A percentile compares a stretch with the other conserved stretches of the same genome.
These are phyloP conservation scores for Pantala flavescens DNA, from an alignment of 1,140 invertebrate genomes.

Conservation along the genomic window DNA sequence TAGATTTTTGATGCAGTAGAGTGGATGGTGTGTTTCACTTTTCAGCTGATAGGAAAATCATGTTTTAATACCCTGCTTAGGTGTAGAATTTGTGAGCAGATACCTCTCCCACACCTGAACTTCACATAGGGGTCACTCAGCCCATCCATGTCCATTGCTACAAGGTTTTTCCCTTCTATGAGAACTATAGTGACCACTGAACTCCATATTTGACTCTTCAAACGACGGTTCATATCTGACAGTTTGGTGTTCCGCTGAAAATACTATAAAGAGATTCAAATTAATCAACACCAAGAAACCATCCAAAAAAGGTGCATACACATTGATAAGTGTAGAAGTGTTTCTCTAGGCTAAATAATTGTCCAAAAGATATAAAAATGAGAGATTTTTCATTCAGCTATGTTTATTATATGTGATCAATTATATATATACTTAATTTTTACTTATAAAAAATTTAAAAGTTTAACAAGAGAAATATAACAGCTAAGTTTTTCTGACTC, in stretches of 20 bases:
- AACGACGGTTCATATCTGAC: conserved; percentile 62
- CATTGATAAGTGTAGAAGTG: too few relatives aligned
- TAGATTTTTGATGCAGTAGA: not conserved
- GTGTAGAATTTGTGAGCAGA: conserved; percentile 6
- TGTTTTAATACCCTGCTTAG: conserved; percentile 3
- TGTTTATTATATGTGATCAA: too few relatives aligned
- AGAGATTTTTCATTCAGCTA: too few relatives aligned
- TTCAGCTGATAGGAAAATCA: conserved; percentile 3
- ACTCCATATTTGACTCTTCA: conserved; percentile 89
- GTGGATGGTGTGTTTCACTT: not conserved
- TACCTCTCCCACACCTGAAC: conserved; percentile 59
- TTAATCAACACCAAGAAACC: not conserved
- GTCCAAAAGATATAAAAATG: too few relatives aligned
- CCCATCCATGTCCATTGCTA: conserved; percentile 81
- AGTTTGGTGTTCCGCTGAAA: conserved; percentile 64
- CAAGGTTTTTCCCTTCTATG: conserved; percentile 85
- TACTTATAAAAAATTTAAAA: too few relatives aligned
- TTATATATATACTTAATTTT: too few relatives aligned
- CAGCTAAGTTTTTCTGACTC: too few relatives aligned
- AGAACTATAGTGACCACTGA: conserved; percentile 92
- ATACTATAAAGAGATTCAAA: conserved; percentile 46
- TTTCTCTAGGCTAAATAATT: too few relatives aligned
- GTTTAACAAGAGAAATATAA: too few relatives aligned
- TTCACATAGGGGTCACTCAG: conserved; percentile 92
- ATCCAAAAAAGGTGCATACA: not conserved